A percentile compares a stretch with the other conserved stretches of the same genome.
Conservation (phyloP, 1,140 invertebrate genomes). For the Trinorchestia longiramus region DNA sequence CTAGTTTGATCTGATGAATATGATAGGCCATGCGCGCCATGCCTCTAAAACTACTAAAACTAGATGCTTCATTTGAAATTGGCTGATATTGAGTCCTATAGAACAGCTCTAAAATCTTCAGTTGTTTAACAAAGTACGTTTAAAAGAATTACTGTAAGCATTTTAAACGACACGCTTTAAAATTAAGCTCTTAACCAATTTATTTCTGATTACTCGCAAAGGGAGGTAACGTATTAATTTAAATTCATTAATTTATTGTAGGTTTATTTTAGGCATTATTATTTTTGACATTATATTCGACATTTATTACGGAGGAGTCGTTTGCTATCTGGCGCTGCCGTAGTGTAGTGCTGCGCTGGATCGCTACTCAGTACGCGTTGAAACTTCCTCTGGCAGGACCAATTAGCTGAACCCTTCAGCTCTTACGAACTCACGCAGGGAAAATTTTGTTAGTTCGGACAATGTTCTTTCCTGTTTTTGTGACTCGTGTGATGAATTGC, state of each 20-base stretch:
- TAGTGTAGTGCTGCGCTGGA: not conserved
- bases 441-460: no score
- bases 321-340: not conserved
- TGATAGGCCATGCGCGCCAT: not conserved
- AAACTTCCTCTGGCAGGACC: not conserved
- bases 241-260: no score
- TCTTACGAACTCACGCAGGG: no score
- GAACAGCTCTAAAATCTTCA: not conserved
- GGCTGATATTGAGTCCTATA: not conserved
- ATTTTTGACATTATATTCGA: no score
- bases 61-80: not conserved
- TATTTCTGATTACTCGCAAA: not conserved
- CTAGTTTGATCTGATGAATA: not conserved
- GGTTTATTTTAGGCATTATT: no score
- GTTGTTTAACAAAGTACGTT: not conserved
- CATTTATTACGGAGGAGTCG: no score
- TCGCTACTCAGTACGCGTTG: not conserved
- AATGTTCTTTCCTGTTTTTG: no score
- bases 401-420: not conserved
- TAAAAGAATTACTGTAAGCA: not conserved
- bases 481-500: no score
- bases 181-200: no score
- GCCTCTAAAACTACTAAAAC: not conserved
- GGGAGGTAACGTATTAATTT: not conserved
- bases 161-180: no score